Base-by-base conservation (phyloP, 2,888 invertebrate species). In the Galerucella calmariensis region DNA sequence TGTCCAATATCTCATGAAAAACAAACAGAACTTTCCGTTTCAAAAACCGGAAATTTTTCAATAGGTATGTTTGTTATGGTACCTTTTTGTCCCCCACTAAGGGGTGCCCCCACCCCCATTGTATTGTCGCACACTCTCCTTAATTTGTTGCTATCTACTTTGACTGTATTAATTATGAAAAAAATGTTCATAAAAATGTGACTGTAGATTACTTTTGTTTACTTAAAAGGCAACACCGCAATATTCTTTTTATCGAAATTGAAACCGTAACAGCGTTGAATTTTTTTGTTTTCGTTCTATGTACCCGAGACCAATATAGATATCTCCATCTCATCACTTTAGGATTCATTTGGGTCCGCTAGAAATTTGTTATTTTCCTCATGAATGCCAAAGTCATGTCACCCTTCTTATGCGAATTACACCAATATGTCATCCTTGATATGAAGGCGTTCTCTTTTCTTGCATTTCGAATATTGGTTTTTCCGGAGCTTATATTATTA, bases 341-440 rank as follows among this genome's bases (percentile, higher is more conserved):
- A 73, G 35, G 73, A 75, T 75, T 77, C 75, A 75, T 77, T 75
- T 75, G 73, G 69, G 68, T 69, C 68, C 51, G 66, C 70, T 67
- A 66, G 58, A 70, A 77, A 74, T 74, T 77, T 75, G 75, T 77
- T 72, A 72, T 75, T 69, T 63, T 48, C 20, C 67, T 48, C 53
- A 24, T 68, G 63, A 53, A 72, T 59, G 75, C 67, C 66, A 70
- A 63, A 70, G 67, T 67, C 65, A 68, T 61, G 75, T 77, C 77
- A 73, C 75, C 75, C 75, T 74, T 65, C 74, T 70, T 75, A 73
- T 70, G 46, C 46, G 73, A 67, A 77, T 77, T 67, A 72, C 44
- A 73, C 73, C 77, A 71, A 77, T 77, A 77, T 77, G 77, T 77
- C 77, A 77, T 77, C 73, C 35, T 16, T 14, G 67, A 72, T 73